Percentiles rank a stretch among this genome's conserved stretches.
These are phyloP conservation scores for Pipistrellus pipistrellus DNA, from an alignment of 2,797 vertebrate species.

Conservation along the genomic window DNA sequence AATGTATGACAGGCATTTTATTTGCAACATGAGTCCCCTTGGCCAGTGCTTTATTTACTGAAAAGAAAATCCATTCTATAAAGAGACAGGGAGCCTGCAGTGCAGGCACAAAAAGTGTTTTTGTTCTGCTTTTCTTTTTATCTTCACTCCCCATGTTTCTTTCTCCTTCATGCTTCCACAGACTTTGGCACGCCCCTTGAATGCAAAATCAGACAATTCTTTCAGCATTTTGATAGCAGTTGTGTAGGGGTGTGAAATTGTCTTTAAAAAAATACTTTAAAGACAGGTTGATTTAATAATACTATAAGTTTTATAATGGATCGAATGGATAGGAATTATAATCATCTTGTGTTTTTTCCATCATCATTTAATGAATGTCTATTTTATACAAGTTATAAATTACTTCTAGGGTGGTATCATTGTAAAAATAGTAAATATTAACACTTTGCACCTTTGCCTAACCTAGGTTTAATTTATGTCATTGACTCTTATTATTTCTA, in stretches of 20 bases:
- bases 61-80: slow-evolving; percentile 61
- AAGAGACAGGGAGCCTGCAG: not conserved
- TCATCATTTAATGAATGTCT: not conserved
- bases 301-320: not conserved
- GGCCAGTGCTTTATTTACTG: slow-evolving; percentile 68
- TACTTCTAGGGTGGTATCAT: not conserved
- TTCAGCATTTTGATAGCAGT: slow-evolving; percentile 24
- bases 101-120: slow-evolving; percentile 66
- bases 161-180: slow-evolving; percentile 71
- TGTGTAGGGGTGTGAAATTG: not conserved
- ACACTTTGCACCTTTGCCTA: not conserved
- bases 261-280: slow-evolving; percentile 52
- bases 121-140: slow-evolving; percentile 68
- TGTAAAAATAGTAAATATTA: slow-evolving; percentile 29
- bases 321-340: slow-evolving; percentile 6
- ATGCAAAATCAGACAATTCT: slow-evolving; percentile 73
- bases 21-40: not conserved
- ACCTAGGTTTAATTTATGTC: not conserved
- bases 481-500: slow-evolving; percentile 16
- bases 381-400: not conserved
- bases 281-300: slow-evolving; percentile 16
- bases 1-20: slow-evolving; percentile 29
- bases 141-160: slow-evolving; percentile 57
- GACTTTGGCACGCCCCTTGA: slow-evolving; percentile 68
- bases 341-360: not conserved